Percentiles rank a stretch among this genome's conserved stretches.
Conservation (phyloP, 2,797 vertebrate genomes). For the Lutjanus campechanus region DNA sequence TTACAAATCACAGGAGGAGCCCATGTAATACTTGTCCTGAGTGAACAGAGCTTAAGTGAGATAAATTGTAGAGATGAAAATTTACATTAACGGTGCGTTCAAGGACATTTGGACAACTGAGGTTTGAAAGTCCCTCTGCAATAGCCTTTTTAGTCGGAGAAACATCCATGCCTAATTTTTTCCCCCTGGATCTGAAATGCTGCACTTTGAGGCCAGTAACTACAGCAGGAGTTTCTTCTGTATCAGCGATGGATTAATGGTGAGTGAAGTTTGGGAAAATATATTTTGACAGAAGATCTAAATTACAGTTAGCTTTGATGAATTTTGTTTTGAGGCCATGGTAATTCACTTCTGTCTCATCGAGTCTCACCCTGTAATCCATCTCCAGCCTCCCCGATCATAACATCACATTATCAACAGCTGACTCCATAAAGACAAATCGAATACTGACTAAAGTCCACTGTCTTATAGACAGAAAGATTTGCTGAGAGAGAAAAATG, state of each 20-base stretch:
- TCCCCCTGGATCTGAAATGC: slow-evolving; percentile 20
- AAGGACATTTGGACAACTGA: slow-evolving; percentile 4
- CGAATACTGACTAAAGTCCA: slow-evolving; percentile 28
- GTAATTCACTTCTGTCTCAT: slow-evolving; percentile 69
- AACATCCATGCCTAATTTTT: neutral
- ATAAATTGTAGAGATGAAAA: slow-evolving; percentile 17
- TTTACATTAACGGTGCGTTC: slow-evolving; percentile 6
- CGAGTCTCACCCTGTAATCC: slow-evolving; percentile 55
- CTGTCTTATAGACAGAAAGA: slow-evolving; percentile 13
- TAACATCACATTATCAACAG: slow-evolving; percentile 51
- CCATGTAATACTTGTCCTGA: neutral
- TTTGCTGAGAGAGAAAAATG: slow-evolving; percentile 20
- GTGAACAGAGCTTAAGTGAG: slow-evolving; percentile 14
- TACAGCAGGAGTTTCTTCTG: slow-evolving; percentile 8
- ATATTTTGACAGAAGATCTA: slow-evolving; percentile 63
- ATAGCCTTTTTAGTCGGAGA: neutral
- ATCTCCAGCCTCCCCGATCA: slow-evolving; percentile 47
- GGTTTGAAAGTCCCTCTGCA: neutral
- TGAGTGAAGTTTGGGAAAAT: slow-evolving; percentile 51
- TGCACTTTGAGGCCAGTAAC: slow-evolving; percentile 1
- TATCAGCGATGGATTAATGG: slow-evolving; percentile 51
- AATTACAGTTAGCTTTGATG: slow-evolving; percentile 68
- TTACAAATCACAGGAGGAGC: slow-evolving; percentile 28
- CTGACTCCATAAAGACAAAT: slow-evolving; percentile 59
- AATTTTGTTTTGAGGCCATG: slow-evolving; percentile 49